Evolutionary conservation across 2,888 invertebrate species (phyloP), one percentile per base, ranked within the genome.

Genomic region (Opisthograptis luteolata): DNA sequence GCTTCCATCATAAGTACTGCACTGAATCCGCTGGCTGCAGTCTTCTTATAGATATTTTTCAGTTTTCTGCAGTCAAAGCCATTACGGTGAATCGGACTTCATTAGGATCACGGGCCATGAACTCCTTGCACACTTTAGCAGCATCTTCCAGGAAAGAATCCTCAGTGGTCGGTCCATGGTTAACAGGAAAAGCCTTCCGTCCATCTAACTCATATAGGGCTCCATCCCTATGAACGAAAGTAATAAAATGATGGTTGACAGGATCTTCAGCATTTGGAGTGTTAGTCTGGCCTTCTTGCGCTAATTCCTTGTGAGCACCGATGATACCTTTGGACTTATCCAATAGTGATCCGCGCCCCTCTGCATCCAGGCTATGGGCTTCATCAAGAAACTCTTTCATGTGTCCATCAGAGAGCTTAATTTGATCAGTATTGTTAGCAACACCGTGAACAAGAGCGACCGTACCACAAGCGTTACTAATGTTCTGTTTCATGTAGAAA

Each of bases 391-490:
- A 96, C 43, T 93, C 92, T 76, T 97, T 96, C 66, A 98, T 86
- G 25, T 93, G 91, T 1, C 96, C 96, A 66, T 95, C 94, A 40
- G 62, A 39, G 5, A 97, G 78, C 22, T 92, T 71, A 52, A 97
- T 94, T 44, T 95, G 95, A 64, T 96, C 95, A 32, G 91, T 84
- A 78, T 97, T 98, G 81, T 99, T 99, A 15, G 97, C 98, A 60
- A 99, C 92, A 60, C 97, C 94, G 78, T 99, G 99, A 48, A 99
- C 95, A 25, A 99, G 91, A 9, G 99, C 99, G 58, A 99, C 94
- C 1, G 99, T 98, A 22, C 99, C 99, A 87, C 99, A 99, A 19
- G 99, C 98, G 87, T 99, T 99, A 50, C 95, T 95, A 40, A 98
- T 94, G 44, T 94, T 94, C 81, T 99, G 98, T 70, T 96, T 96